Evolutionary conservation across 2,113 vertebrate species (phyloP).

Genomic region (Trachemys scripta): DNA sequence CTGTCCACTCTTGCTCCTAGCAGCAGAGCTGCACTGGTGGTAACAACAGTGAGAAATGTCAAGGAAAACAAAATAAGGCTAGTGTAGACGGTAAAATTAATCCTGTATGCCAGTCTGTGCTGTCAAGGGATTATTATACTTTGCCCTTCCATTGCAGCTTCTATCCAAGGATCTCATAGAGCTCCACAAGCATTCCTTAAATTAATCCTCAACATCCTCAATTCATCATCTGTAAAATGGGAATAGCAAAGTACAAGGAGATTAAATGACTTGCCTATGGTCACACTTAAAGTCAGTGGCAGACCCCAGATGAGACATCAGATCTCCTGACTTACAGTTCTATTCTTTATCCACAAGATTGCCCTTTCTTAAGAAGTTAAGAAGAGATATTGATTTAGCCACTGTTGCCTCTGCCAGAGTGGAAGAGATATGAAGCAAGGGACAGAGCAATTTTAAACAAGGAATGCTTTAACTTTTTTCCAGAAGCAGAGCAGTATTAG

Average conservation of each 20-base stretch:
- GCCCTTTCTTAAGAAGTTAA: neutral
- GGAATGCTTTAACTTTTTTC: neutral
- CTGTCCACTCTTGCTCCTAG: neutral
- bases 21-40: neutral
- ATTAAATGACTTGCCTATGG: neutral
- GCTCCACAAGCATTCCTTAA: neutral
- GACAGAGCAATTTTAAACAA: neutral
- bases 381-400: neutral
- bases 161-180: neutral
- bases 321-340: neutral
- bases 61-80: neutral
- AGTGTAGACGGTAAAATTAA: neutral
- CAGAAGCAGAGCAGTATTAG: neutral
- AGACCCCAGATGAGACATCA: neutral
- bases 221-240: neutral
- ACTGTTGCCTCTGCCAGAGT: neutral
- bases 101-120: neutral
- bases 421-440: neutral
- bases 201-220: neutral
- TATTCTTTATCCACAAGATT: rapidly evolving
- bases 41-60: neutral
- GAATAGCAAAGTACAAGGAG: neutral
- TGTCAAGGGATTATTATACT: neutral
- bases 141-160: neutral
- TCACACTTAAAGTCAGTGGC: neutral